phyloP scores from a whole-genome alignment of 2,113 vertebrate genomes.

The Puffinus mauretanicus region DNA sequence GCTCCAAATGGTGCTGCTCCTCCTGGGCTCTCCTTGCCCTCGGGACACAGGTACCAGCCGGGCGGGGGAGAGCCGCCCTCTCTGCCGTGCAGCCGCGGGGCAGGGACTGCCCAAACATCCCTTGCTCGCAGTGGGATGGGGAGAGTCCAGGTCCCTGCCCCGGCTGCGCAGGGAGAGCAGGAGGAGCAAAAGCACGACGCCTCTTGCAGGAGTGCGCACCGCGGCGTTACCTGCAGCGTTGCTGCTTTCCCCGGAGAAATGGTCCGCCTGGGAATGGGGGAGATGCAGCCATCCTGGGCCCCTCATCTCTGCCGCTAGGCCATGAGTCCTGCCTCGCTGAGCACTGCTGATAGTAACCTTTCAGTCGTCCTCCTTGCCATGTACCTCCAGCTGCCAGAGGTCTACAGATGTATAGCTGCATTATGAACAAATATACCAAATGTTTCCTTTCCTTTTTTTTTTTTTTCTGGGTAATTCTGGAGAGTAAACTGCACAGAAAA shows the following conservation, averaged over 20 bases:
- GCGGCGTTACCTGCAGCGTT: accelerated
- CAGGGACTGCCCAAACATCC: not conserved
- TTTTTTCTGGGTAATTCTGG: not conserved
- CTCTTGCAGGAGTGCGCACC: accelerated
- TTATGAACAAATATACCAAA: not conserved
- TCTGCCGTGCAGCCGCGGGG: not conserved
- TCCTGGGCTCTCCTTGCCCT: not conserved
- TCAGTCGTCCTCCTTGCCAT: not conserved
- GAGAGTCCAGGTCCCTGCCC: not conserved
- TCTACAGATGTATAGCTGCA: not conserved
- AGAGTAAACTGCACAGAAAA: not conserved
- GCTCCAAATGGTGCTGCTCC: not conserved
- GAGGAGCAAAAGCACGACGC: not conserved
- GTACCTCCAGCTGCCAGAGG: not conserved
- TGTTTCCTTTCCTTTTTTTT: accelerated
- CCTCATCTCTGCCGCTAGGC: not conserved
- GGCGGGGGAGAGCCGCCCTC: accelerated
- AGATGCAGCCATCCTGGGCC: not conserved
- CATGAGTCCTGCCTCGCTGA: not conserved
- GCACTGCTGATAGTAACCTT: not conserved
- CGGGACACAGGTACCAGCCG: not conserved
- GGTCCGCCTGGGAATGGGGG: not conserved
- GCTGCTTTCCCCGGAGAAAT: not conserved
- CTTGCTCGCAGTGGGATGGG: not conserved
- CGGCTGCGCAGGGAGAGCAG: accelerated